These are phyloP conservation scores for Oxyscelio sp. DNA, from an alignment of 2,888 invertebrate species.

Conservation along the genomic window DNA sequence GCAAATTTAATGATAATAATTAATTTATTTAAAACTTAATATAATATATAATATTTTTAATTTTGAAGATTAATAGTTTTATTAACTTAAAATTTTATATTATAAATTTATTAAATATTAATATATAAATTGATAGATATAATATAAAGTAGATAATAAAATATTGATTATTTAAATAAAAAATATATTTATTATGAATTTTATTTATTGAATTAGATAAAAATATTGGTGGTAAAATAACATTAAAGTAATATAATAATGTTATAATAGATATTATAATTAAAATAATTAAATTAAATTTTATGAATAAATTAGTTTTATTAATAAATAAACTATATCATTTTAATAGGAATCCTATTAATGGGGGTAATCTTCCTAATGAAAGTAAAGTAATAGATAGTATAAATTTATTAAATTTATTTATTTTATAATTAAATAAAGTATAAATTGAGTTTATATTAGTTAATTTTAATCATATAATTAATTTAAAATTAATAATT, in stretches of 20 bases:
- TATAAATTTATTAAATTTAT: too few species aligned
- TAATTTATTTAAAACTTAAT: constrained; percentile 47
- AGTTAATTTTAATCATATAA: constrained; percentile 26
- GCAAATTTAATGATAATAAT: constrained; percentile 12
- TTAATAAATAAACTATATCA: constrained; percentile 81
- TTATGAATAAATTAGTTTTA: constrained; percentile 76
- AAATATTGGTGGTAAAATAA: constrained; percentile 55
- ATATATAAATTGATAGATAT: constrained; percentile 4
- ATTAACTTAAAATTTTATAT: constrained; percentile 60
- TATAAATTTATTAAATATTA: constrained; percentile 18
- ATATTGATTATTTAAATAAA: too few species aligned
- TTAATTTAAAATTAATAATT: constrained; percentile 49
- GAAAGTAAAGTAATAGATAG: too few species aligned
- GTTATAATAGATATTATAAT: constrained; percentile 62
- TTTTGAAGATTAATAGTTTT: constrained; percentile 67
- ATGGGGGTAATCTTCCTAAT: constrained; percentile 64
- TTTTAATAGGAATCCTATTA: constrained; percentile 84
- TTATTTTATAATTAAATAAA: too few species aligned
- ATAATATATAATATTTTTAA: constrained; percentile 47
- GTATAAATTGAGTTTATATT: too few species aligned
- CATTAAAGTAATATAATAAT: constrained; percentile 68
- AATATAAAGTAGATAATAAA: too few species aligned
- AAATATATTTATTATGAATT: constrained; percentile 41
- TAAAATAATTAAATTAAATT: constrained; percentile 64
- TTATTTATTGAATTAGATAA: constrained; percentile 36